Conservation (phyloP, 2,888 invertebrate genomes). For the Pristionchus mayeri region DNA sequence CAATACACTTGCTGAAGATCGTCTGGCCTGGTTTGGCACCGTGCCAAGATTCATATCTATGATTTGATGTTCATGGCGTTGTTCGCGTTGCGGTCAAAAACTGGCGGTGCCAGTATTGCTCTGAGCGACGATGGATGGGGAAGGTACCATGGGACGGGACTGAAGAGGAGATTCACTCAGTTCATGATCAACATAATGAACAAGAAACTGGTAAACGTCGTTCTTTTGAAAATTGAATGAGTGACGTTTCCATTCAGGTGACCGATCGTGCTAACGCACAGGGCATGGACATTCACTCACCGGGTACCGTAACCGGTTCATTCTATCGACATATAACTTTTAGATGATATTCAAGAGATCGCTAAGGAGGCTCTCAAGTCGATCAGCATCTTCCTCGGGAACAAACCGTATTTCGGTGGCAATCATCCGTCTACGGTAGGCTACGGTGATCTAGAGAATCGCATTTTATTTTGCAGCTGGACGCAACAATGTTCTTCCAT, state of each 20-base stretch:
- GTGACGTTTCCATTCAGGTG: not conserved
- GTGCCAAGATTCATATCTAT: not conserved
- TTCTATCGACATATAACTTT: not conserved
- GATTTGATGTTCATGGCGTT: not conserved
- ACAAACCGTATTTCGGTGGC: not conserved
- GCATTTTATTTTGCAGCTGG: not conserved
- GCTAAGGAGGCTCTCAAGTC: not conserved
- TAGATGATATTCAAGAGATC: not conserved
- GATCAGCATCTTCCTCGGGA: not conserved
- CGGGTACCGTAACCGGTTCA: not conserved
- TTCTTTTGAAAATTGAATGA: not conserved
- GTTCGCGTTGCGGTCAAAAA: not conserved
- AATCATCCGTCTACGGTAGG: not conserved
- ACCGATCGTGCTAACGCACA: not conserved
- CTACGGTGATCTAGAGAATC: not conserved
- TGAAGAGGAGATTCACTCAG: not conserved
- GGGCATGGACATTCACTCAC: not conserved
- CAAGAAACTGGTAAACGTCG: not conserved
- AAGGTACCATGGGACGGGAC: constrained; percentile 1
- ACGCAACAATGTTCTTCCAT: not conserved
- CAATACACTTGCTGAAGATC: constrained; percentile 13
- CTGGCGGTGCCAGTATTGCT: not conserved
- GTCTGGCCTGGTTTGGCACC: constrained; percentile 12
- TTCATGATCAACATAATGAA: not conserved
- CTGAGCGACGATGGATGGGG: constrained; percentile 34